Percentiles rank a stretch among this genome's conserved stretches.
phyloP scores from a whole-genome alignment of 1,140 invertebrate species.

The Saccostrea echinata region DNA sequence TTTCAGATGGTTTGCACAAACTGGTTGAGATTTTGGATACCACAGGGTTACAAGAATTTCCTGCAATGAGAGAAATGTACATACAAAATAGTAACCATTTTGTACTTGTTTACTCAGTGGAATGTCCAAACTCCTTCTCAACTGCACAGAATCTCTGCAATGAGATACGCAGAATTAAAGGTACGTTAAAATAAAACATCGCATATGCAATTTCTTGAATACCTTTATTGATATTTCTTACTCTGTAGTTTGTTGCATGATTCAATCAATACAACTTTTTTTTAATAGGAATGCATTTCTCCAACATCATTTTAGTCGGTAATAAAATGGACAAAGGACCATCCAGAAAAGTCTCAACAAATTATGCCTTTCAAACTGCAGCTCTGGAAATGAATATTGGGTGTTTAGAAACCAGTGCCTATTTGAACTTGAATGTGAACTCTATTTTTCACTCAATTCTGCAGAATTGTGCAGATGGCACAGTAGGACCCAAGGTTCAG shows the following conservation, averaged over 20 bases:
- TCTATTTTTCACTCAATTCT: no score
- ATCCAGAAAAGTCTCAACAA: no score
- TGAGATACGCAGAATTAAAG: constrained; percentile 5
- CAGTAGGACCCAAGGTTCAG: no score
- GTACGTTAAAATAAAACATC: not conserved
- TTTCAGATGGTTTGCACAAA: constrained; percentile 18
- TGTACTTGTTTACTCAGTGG: not conserved
- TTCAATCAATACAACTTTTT: no score
- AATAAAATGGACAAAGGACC: no score
- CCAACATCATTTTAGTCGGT: no score
- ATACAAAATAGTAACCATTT: not conserved
- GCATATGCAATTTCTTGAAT: not conserved
- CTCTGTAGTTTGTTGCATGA: not conserved
- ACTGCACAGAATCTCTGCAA: constrained; percentile 6
- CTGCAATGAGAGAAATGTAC: constrained; percentile 33
- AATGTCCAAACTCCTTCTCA: not conserved
- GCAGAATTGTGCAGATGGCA: no score
- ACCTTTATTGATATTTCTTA: not conserved
- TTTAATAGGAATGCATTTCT: not conserved
- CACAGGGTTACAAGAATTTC: not conserved
- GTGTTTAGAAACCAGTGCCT: no score
- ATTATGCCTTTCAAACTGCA: no score
- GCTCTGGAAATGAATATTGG: no score
- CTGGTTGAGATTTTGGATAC: constrained; percentile 38
- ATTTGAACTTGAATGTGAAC: no score